Evolutionary conservation across 2,888 invertebrate genomes (phyloP), one percentile per base, ranked within the genome.

Genomic region (Ormia ochracea): DNA sequence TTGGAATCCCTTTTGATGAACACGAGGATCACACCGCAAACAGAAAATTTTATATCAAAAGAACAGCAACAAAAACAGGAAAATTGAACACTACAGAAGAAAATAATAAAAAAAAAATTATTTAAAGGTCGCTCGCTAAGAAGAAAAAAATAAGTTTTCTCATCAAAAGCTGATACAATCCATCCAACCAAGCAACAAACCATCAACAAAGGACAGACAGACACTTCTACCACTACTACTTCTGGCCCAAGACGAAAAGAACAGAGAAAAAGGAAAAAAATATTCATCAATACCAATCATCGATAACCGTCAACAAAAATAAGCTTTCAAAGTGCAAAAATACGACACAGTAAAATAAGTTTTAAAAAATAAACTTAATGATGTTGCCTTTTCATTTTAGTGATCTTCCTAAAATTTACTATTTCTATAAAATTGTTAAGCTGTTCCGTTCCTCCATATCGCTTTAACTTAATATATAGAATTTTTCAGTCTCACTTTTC

Each of bases 1-100:
- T 87, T 85, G 87, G 88, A 87, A 86, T 87, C 87, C 85, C 88
- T 86, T 78, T 73, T 85, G 82, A 78, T 77, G 76, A 84, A 85
- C 78, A 70, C 75, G 78, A 75, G 74, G 68, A 78, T 81, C 78
- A 78, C 81, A 78, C 78, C 78, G 77, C 78, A 54, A 56, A 66
- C 79, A 69, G 50, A 69, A 52, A 43, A 48, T 65, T 28, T 45
- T 38, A 59, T 65, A 65, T 19, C 48, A 9, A 52, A 38, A 48
- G 21, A 58, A 59, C 45, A 48, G 28, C 68, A 43, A 48, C 38
- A 73, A 59, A 72, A 77, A 26, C 63, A 63, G 52, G 52, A 74
- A 77, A 69, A 73, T 77, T 73, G 41, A 77, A 58, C 69, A 77
- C 38, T 56, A 48, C 19, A 56, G 56, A 41, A 74, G 36, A 65